Percentiles rank a stretch among this genome's conserved stretches.
Conservation (phyloP, 2,113 vertebrate species). For the Psittacula cyanocephala region DNA sequence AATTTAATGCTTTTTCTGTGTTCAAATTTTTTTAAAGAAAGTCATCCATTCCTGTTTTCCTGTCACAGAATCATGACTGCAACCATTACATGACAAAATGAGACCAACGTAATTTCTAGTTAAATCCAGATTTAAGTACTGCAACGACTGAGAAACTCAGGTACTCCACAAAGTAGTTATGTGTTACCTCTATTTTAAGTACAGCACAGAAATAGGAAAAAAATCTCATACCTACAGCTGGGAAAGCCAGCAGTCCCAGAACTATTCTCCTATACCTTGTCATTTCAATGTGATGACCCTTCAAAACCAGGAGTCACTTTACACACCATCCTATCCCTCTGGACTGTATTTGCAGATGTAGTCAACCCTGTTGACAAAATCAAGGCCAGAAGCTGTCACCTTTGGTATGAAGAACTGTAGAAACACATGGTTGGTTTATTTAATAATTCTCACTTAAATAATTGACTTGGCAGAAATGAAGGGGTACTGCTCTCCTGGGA, state of each 20-base stretch:
- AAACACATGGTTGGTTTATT: background rate
- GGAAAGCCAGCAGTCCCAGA: background rate
- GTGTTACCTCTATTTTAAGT: background rate
- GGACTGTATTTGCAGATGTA: background rate
- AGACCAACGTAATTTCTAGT: background rate
- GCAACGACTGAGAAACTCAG: background rate
- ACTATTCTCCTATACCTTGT: background rate
- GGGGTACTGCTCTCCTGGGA: background rate
- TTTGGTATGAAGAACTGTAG: background rate
- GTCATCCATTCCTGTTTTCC: background rate
- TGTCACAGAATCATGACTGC: background rate
- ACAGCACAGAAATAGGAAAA: background rate
- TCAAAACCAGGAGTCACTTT: background rate
- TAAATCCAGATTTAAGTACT: background rate
- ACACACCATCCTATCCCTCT: background rate
- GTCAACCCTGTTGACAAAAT: background rate
- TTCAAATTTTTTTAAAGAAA: background rate
- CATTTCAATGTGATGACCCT: background rate
- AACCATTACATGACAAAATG: background rate
- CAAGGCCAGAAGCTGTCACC: background rate
- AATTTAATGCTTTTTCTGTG: constrained; percentile 5
- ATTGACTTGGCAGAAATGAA: background rate
- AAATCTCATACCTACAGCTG: background rate
- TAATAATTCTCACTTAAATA: background rate
- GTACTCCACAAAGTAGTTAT: background rate